Evolutionary conservation across 2,797 vertebrate genomes (phyloP).

Genomic region (Odontamblyopus rebecca): DNA sequence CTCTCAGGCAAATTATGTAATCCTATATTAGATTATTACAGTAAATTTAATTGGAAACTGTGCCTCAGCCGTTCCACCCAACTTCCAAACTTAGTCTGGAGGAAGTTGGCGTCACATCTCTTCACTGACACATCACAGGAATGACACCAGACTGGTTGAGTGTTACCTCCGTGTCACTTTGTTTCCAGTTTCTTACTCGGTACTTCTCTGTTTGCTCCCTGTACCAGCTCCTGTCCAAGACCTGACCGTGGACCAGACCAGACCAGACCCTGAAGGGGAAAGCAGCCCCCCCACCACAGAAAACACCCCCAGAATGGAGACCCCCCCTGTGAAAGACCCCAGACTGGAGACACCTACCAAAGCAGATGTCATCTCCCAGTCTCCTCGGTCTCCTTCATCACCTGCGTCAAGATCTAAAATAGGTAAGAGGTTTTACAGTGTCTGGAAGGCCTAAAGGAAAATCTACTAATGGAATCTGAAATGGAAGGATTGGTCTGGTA

Average conservation of each 20-base stretch:
- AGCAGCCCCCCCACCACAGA: constrained; percentile 58
- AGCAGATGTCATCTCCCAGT: constrained; percentile 56
- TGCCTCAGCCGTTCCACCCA: constrained; percentile 27
- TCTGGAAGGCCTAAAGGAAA: constrained; percentile 14
- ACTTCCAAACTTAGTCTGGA: constrained; percentile 2
- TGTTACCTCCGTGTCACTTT: constrained; percentile 28
- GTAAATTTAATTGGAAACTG: no score
- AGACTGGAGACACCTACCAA: constrained; percentile 53
- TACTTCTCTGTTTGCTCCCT: constrained; percentile 37
- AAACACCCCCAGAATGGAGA: constrained; percentile 44
- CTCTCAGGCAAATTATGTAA: no score
- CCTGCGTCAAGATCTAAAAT: constrained; percentile 60
- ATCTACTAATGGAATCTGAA: constrained; percentile 16
- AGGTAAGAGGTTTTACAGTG: constrained; percentile 51
- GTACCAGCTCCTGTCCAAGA: constrained; percentile 50
- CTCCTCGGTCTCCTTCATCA: constrained; percentile 62
- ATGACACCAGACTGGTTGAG: constrained; percentile 67
- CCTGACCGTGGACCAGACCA: constrained; percentile 40
- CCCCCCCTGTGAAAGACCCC: constrained; percentile 57
- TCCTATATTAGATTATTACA: no score
- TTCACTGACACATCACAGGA: constrained; percentile 42
- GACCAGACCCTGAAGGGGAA: constrained; percentile 66
- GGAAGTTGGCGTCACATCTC: constrained; percentile 36
- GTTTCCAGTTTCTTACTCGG: constrained; percentile 31
- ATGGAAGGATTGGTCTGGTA: constrained; percentile 22